Evolutionary conservation across 2,888 invertebrate genomes (phyloP).

Genomic region (Hyalella azteca): DNA sequence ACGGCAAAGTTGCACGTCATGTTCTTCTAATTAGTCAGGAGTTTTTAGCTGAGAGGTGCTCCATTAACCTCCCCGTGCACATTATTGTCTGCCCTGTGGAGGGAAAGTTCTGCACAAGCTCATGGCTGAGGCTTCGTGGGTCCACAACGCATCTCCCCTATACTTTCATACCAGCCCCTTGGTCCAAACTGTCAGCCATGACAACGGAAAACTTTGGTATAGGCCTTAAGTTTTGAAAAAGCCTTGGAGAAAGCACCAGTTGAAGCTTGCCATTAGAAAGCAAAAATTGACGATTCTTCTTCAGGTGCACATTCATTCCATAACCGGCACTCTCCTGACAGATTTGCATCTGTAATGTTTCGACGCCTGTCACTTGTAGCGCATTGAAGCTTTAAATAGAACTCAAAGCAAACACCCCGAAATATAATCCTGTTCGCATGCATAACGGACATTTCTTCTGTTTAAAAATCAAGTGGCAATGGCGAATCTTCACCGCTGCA

Average conservation of each 20-base stretch:
- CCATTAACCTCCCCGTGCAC: not conserved
- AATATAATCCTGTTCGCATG: no score
- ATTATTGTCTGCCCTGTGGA: not conserved
- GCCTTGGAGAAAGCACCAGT: not conserved
- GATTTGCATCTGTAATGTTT: not conserved
- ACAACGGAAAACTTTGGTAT: not conserved
- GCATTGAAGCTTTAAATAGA: no score
- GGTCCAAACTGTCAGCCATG: not conserved
- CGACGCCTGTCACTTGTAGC: not conserved
- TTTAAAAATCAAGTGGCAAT: no score
- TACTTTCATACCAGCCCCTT: not conserved
- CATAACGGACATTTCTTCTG: no score
- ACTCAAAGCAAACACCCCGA: no score
- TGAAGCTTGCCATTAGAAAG: not conserved
- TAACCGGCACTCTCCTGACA: no score
- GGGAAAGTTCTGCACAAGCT: not conserved
- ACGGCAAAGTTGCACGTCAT: not conserved
- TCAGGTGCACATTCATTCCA: no score
- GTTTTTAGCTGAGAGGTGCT: not conserved
- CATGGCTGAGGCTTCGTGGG: no score
- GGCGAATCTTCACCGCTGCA: no score
- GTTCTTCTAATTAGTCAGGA: not conserved
- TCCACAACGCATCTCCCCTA: no score
- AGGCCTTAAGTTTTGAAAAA: not conserved
- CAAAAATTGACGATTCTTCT: no score